Percentiles rank a stretch among this genome's conserved stretches.
Evolutionary conservation across 2,113 vertebrate species (phyloP).

Genomic region (Nyctereutes procyonoides): DNA sequence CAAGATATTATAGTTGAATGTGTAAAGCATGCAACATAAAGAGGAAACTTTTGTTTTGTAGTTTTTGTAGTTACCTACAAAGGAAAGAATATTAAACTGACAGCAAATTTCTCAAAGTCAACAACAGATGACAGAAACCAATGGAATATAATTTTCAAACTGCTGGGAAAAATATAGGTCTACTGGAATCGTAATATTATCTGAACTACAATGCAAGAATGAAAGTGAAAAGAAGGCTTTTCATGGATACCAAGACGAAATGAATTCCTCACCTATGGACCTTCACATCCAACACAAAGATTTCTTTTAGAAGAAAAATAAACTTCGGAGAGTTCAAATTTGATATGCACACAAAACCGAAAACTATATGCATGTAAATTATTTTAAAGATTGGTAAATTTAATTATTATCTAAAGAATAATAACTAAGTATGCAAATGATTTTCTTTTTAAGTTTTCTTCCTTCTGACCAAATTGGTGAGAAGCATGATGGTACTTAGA

Average conservation of each 20-base stretch:
- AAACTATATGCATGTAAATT: background rate
- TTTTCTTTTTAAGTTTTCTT: background rate
- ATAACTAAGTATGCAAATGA: background rate
- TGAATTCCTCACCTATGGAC: background rate
- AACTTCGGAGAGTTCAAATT: background rate
- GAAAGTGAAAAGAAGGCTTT: background rate
- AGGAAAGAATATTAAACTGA: slow-evolving; percentile 14
- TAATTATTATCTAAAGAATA: background rate
- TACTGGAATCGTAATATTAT: background rate
- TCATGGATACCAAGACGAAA: background rate
- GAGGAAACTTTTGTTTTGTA: background rate
- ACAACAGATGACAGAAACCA: background rate
- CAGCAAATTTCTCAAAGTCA: background rate
- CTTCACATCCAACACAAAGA: background rate
- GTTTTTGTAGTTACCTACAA: background rate
- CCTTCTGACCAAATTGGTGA: background rate
- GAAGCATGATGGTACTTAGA: background rate
- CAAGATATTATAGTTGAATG: background rate
- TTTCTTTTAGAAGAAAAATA: background rate
- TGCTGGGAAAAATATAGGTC: background rate
- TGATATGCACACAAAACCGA: background rate
- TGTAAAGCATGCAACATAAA: background rate
- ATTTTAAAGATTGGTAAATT: background rate
- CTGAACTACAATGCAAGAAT: background rate
- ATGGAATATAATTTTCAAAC: background rate